These are phyloP conservation scores for Halictus quadricinctus DNA, from an alignment of 2,888 invertebrate genomes.

Conservation along the genomic window DNA sequence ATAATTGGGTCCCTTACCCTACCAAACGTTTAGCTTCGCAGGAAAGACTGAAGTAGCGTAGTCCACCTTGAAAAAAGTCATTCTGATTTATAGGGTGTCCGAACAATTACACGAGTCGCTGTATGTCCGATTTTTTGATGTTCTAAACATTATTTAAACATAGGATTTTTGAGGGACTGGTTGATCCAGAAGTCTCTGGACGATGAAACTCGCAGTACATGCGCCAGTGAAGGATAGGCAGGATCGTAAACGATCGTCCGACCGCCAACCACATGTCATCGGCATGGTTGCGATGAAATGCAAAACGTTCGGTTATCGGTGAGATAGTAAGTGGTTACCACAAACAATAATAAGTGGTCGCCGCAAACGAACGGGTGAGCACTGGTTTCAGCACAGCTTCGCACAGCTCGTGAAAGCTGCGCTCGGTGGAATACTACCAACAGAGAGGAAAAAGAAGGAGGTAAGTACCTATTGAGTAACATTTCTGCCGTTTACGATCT, in stretches of 20 bases:
- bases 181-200: background rate
- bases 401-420: slow-evolving; percentile 43
- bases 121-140: background rate
- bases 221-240: slow-evolving; percentile 7
- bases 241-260: slow-evolving; percentile 40
- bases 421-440: slow-evolving; percentile 35
- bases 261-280: slow-evolving; percentile 73
- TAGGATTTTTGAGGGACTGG: too few species aligned
- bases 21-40: too few species aligned
- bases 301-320: slow-evolving; percentile 38
- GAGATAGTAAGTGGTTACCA: slow-evolving; percentile 55
- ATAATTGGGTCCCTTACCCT: too few species aligned
- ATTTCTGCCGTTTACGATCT: slow-evolving; percentile 68
- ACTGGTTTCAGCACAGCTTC: slow-evolving; percentile 34
- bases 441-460: slow-evolving; percentile 37
- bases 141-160: background rate
- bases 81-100: background rate
- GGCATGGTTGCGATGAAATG: slow-evolving; percentile 54
- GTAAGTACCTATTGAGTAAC: slow-evolving; percentile 56
- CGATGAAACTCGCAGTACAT: slow-evolving; percentile 13
- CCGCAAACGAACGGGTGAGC: slow-evolving; percentile 42
- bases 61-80: background rate
- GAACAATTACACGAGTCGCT: background rate
- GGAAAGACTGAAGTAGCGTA: too few species aligned
- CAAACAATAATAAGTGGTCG: slow-evolving; percentile 58